Base-by-base conservation (phyloP, 37 sponge, comb jelly and placozoan genomes). In the Beroe ovata region DNA sequence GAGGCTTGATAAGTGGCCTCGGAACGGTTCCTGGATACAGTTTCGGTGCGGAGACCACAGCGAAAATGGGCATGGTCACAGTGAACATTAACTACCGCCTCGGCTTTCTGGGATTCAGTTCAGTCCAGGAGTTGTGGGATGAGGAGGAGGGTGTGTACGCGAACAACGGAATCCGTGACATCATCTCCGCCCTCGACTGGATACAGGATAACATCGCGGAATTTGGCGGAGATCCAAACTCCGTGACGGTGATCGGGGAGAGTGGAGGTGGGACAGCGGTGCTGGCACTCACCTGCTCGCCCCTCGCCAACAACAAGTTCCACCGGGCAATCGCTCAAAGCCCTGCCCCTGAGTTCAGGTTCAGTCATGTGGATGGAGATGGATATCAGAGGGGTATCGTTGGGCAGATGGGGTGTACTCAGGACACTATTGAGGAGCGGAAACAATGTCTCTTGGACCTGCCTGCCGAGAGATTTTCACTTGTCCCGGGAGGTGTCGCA, bases 241-340 rank as follows among this genome's bases (percentile, higher is more conserved):
- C 54, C 19, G 84, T 77, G 22, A 77, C 54, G 19, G 11, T 77
- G 3, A 42, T 77, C 1, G 84, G 84, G 35, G 84, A 77, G 84
- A 77, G 84, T 77, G 84, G 84, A 39, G 84, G 84, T 21, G 84
- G 54, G 6, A 77, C 84, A 77, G 84, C 84, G 3, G 84, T 77
- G 26, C 42, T 77, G 8, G 54, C 84, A 2, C 84, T 77, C 20
- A 35, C 28, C 47, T 39, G 47, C 21, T 77, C 84, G 1, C 84
- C 84, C 25, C 84, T 77, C 6, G 84, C 84, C 41, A 77, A 77
- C 28, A 77, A 77, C 84, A 42, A 42, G 84, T 77, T 77, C 47
- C 42, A 42, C 54, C n/a, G 36, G 38, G 84, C 47, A 36, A 42
- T 77, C 54, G 84, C 84, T 4, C 84, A 42, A 23, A 77, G 84